A percentile compares a stretch with the other conserved stretches of the same genome.
Conservation (phyloP, 2,797 vertebrate genomes). For the Clarias platycephalus region DNA sequence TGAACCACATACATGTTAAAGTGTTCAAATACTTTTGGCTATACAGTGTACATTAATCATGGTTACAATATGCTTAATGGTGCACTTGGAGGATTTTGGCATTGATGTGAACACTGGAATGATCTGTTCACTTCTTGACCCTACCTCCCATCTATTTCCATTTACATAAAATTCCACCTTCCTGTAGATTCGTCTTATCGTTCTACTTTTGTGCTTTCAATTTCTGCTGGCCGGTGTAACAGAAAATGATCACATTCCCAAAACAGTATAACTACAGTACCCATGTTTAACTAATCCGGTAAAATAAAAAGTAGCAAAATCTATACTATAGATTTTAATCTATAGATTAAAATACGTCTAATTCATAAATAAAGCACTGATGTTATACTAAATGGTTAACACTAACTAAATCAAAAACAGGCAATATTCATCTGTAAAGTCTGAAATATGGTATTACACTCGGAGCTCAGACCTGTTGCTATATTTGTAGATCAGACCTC, state of each 20-base stretch:
- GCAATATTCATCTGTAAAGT: neutral
- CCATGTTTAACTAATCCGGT: neutral
- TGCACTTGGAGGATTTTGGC: neutral
- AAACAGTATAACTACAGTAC: neutral
- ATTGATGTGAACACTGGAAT: neutral
- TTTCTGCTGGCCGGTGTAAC: neutral
- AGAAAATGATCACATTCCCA: neutral
- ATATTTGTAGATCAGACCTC: neutral
- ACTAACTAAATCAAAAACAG: neutral
- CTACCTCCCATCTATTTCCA: neutral
- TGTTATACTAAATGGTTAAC: neutral
- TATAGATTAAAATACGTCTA: neutral
- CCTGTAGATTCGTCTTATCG: neutral
- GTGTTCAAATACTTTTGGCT: too few relatives aligned
- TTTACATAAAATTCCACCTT: neutral
- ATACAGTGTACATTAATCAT: neutral
- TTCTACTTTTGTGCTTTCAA: neutral
- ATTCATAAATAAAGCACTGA: neutral
- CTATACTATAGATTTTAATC: too few relatives aligned
- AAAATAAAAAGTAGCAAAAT: neutral
- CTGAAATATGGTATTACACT: neutral
- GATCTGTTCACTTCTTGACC: neutral
- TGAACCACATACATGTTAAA: too few relatives aligned
- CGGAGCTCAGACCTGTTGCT: neutral
- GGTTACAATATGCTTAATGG: neutral